Base-by-base conservation (phyloP, 1,140 invertebrate genomes). In the Drosophila lowei region DNA sequence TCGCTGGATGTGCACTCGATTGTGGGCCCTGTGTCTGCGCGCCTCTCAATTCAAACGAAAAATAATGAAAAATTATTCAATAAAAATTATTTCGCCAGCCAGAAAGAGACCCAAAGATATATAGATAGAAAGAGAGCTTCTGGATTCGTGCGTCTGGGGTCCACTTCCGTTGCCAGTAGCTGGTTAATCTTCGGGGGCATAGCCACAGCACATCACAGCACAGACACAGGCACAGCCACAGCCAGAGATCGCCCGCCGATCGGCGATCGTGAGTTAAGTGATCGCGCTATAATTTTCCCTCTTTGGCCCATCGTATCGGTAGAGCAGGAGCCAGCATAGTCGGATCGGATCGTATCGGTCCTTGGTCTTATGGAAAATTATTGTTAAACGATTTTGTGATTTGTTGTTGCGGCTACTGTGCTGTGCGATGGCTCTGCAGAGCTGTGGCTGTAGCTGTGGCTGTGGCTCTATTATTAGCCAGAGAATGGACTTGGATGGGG, bases 31-130 rank as follows among this genome's bases (percentile, higher is more conserved):
- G 53, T 16, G 38, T n/a, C 18, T 47, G 53, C 46, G 81, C 81
- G 81, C 81, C 81, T 85, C 83, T 88, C 84, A 88, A 89, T 88
- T 88, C 84, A 88, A 88, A 88, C 75, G 83, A 86, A 90, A 90
- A 90, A 86, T 89, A 90, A 90, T 90, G 89, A 90, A 90, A 90
- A 90, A 90, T 90, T 90, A 90, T 90, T 90, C 89, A 90, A 90
- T 90, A 90, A 90, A 90, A 90, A 90, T 90, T 90, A 90, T 90
- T 90, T 90, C 75, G 77, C 73, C 49, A 52, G 50, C 30, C 23
- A 63, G 49, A 58, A 58, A 72, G 71, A 63, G 68, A 63, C 18
- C 46, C 30, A 58, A 42, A 23, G 13, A 56, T 58, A 50, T 48
- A 50, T 41, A 50, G 50, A 52, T 8, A 30, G 58, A n/a, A 44